Evolutionary conservation across 2,888 invertebrate genomes (phyloP).

Genomic region (Agrochola litura): DNA sequence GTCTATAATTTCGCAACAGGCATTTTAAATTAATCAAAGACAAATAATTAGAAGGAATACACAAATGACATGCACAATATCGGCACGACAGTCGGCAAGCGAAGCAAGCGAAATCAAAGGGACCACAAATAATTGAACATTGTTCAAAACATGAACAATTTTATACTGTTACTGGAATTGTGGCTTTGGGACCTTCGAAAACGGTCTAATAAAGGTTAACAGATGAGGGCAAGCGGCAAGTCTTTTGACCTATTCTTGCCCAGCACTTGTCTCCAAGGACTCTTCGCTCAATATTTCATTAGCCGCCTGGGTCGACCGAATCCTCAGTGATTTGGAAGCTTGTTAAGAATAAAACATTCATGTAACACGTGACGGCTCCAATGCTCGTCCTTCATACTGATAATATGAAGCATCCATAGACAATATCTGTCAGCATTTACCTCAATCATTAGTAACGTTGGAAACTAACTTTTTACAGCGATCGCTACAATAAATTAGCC

Average conservation of each 20-base stretch:
- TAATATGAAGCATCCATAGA: constrained; percentile 7
- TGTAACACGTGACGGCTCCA: neutral
- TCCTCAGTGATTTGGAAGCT: constrained; percentile 23
- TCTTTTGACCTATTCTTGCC: constrained; percentile 42
- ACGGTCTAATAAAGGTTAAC: constrained; percentile 51
- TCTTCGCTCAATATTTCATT: constrained; percentile 30
- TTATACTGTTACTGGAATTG: constrained; percentile 14
- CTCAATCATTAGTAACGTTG: constrained; percentile 27
- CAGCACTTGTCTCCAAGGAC: constrained; percentile 1
- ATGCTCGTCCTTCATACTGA: constrained; percentile 11
- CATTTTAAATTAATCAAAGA: constrained; percentile 17
- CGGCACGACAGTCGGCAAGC: neutral
- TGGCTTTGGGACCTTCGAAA: constrained; percentile 24
- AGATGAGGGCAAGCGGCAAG: constrained; percentile 51
- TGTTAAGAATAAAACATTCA: constrained; percentile 39
- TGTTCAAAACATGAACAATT: neutral
- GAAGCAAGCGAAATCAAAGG: constrained; percentile 19
- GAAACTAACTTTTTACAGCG: constrained; percentile 61
- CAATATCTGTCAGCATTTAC: constrained; percentile 22
- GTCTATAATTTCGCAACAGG: neutral
- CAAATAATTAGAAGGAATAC: no score
- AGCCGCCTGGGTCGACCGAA: constrained; percentile 16
- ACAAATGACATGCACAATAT: constrained; percentile 18
- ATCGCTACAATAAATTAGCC: constrained; percentile 74
- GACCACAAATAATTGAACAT: constrained; percentile 17